A percentile compares a stretch with the other conserved stretches of the same genome.
Conservation (phyloP, 2,113 vertebrate species). For the Sapayoa aenigma region DNA sequence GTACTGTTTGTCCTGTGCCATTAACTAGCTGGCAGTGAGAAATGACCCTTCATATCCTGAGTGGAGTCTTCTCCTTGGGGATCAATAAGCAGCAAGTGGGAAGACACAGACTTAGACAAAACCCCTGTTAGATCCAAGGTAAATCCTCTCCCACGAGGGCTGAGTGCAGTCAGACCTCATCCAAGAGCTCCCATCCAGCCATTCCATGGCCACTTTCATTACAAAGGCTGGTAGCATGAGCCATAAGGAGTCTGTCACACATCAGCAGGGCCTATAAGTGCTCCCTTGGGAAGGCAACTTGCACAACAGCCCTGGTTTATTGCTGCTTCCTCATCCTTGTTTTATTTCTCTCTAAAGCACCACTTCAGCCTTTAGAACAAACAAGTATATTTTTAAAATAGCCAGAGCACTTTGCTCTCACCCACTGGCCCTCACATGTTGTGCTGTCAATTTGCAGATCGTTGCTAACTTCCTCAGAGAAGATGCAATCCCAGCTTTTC, state of each 20-base stretch:
- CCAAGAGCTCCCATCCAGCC: not conserved
- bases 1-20: not conserved
- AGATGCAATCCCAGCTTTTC: not conserved
- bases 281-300: constrained; percentile 2
- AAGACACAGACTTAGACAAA: not conserved
- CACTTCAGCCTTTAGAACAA: constrained; percentile 36
- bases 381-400: not conserved
- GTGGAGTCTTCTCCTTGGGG: not conserved
- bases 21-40: not conserved
- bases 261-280: not conserved
- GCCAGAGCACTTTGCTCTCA: not conserved
- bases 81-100: not conserved
- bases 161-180: not conserved
- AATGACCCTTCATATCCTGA: not conserved
- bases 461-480: not conserved
- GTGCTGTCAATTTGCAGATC: not conserved
- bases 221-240: not conserved
- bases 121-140: not conserved
- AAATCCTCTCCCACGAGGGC: not conserved
- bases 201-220: not conserved
- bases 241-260: not conserved
- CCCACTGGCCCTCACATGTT: not conserved
- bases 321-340: not conserved
- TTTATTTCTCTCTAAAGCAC: constrained; percentile 48
- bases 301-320: constrained; percentile 16